Conservation (phyloP, 2,797 vertebrate genomes). For the Hyperoplus immaculatus region DNA sequence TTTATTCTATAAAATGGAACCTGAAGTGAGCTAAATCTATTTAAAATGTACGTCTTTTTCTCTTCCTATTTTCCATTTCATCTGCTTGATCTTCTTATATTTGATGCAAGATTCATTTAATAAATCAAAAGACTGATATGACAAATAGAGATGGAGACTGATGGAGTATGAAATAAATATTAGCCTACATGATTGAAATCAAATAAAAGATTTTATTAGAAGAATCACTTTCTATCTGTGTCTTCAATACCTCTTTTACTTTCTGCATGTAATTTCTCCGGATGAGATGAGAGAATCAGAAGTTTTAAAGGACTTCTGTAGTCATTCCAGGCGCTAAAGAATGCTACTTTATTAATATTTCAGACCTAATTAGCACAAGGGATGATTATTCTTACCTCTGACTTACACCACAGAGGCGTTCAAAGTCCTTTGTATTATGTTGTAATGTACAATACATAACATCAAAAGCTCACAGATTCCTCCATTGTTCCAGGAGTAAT, state of each 20-base stretch:
- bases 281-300: not conserved
- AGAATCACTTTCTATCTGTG: slow-evolving; percentile 29
- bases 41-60: slow-evolving; percentile 59
- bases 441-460: not conserved
- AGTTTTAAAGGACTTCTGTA: not conserved
- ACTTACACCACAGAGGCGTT: not conserved
- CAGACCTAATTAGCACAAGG: not conserved
- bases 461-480: not conserved
- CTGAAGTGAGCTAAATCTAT: slow-evolving; percentile 58
- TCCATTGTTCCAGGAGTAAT: not conserved
- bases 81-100: slow-evolving; percentile 67
- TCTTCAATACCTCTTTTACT: slow-evolving; percentile 13
- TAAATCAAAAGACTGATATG: slow-evolving; percentile 39
- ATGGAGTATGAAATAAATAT: slow-evolving; percentile 60
- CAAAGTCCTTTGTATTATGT: not conserved
- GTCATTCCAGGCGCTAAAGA: not conserved
- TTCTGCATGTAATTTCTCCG: not conserved
- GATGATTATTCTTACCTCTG: not conserved
- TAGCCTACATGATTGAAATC: slow-evolving; percentile 66
- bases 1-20: slow-evolving; percentile 66
- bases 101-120: slow-evolving; percentile 46
- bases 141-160: slow-evolving; percentile 40
- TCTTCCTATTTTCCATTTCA: slow-evolving; percentile 60
- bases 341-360: not conserved
- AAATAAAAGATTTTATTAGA: slow-evolving; percentile 74